Evolutionary conservation across 2,888 invertebrate species (phyloP), one percentile per base, ranked within the genome.

Genomic region (Vannuccia rotundouncinata): DNA sequence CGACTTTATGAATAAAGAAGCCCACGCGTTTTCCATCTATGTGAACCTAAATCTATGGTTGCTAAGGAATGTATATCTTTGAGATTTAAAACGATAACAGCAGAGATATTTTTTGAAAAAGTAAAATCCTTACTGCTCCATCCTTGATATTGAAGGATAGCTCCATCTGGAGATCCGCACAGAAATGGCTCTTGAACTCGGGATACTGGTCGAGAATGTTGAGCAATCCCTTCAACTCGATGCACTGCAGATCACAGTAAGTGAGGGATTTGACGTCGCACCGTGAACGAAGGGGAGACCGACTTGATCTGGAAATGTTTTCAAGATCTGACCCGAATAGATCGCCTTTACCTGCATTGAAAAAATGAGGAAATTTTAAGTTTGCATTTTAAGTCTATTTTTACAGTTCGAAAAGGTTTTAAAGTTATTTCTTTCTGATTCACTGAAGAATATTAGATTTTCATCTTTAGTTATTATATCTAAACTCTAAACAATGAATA

Each of bases 251-350:
- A 89, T 96, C 96, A 88, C 96, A 96, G 89, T 96, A 96, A 73
- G 96, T 96, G 79, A 96, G 90, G 59, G 95, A 95, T 90, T 93
- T 92, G 45, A 96, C 95, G 87, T 96, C 95, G 88, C 95, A 95
- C 89, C 94, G 94, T 76, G 95, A 95, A 1, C 81, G 80, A 31
- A 79, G 66, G 66, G 95, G 92, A 73, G 95, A 92, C 59, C 93
- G 92, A 86, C 95, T 94, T 2, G 66, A 66, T 5, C 25, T 5
- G 29, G 90, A 89, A 0, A 88, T 85, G 22, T 85, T 84, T 30
- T 86, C 84, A 1, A 88, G 86, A 59, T 90, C 90, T 22, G 86
- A 85, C 1, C 96, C 96, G 78, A 96, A 95, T 83, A 96, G 90
- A 89, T 96, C 96, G 59, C 95, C 96, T 90, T 96, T 96, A 22